These are phyloP conservation scores for Geophilus truncorum DNA, from an alignment of 2,888 invertebrate genomes.

Conservation along the genomic window DNA sequence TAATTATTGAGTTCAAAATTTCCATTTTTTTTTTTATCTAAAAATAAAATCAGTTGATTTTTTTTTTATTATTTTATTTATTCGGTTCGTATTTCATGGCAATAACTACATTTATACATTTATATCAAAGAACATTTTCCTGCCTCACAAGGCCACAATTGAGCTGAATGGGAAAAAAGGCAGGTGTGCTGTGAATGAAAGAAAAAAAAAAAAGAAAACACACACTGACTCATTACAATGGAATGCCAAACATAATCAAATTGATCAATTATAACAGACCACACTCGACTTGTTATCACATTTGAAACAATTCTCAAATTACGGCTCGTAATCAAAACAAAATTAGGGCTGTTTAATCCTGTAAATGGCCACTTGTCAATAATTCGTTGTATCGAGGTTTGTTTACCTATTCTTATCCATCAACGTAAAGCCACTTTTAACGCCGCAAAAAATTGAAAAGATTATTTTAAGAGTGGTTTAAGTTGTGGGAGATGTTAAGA, in stretches of 20 bases:
- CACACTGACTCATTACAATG: not conserved
- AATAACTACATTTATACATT: not conserved
- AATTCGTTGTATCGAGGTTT: not conserved
- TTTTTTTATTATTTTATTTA: not conserved
- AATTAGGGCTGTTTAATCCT: not conserved
- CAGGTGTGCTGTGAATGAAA: not conserved
- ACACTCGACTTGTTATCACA: not conserved
- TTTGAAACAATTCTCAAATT: not conserved
- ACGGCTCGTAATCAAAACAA: not conserved
- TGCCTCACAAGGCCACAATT: not conserved
- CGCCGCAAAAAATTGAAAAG: not conserved
- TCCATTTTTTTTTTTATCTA: not conserved
- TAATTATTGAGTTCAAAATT: not conserved
- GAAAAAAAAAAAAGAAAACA: not conserved
- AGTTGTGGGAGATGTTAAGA: too few species aligned
- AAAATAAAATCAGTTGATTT: not conserved
- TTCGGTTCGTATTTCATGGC: too few species aligned
- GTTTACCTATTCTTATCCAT: not conserved
- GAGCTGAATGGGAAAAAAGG: constrained; percentile 7
- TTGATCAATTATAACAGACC: not conserved
- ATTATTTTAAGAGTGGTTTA: not conserved
- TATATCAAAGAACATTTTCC: not conserved
- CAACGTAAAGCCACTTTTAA: not conserved
- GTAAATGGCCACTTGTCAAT: not conserved
- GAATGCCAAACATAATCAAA: not conserved